Base-by-base conservation (phyloP, 2,888 invertebrate genomes). In the Elysia crispata region DNA sequence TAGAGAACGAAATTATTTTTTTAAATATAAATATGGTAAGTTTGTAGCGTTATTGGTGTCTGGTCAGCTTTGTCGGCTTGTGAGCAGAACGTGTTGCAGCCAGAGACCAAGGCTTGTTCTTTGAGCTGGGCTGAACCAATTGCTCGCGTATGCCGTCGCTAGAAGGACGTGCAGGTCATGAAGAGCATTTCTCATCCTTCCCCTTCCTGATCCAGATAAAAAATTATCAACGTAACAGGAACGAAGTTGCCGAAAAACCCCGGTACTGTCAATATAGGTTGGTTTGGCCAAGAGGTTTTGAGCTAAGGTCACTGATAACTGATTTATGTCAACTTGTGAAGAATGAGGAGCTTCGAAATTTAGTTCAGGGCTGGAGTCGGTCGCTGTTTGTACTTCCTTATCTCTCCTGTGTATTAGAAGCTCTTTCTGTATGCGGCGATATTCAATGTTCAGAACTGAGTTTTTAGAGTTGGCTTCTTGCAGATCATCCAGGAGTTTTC, bases 121-220 rank as follows among this genome's bases (percentile, higher is more conserved):
- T 76, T 90, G 89, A 30, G 83, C 80, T 15, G 87, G 85, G 6
- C 85, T 82, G 81, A 91, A 91, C 91, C 91, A 91, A 79, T 90
- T 88, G 80, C 90, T 87, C 33, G 91, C 90, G 66, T 87, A 88
- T 6, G 90, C 87, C 3, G 89, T 90, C n/a, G 91, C 90, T 25
- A 91, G 78, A 18, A 91, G 85, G 90, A 91, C 90, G 82, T 90
- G 90, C 0, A 91, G 87, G 70, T 91, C 90, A 72, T 89, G 86
- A 76, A 88, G 88, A 41, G 84, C 86, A 62, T 86, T 85, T 13
- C n/a, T n/a, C 0, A 6, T 0, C 25, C n/a, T 18, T 0, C 50
- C 23, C 30, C 25, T 50, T 23, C 18, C 1, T 8, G 81, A 84
- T 13, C 86, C 86, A 79, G 86, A 86, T 11, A 87, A 77, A 1